phyloP scores from a whole-genome alignment of 2,888 invertebrate species.

The Mythimna pallens region DNA sequence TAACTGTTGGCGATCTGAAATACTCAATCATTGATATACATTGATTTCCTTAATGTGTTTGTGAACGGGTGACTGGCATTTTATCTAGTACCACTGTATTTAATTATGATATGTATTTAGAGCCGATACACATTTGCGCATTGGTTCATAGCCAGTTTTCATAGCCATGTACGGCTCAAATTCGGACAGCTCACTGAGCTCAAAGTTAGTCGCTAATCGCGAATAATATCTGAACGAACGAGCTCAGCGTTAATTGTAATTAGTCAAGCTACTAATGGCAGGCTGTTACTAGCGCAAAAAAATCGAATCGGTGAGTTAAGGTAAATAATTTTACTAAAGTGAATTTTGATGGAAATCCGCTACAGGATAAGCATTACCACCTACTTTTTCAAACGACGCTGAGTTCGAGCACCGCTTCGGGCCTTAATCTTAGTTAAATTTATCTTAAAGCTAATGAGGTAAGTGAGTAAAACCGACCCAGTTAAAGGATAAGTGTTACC shows the following conservation, averaged over 20 bases:
- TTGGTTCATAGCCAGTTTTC: background rate
- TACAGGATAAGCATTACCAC: constrained; percentile 33
- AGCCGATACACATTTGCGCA: too few relatives aligned
- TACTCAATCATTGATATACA: constrained; percentile 31
- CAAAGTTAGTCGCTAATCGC: constrained; percentile 18
- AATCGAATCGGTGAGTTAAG: constrained; percentile 34
- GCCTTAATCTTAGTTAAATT: constrained; percentile 39
- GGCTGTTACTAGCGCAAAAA: constrained; percentile 17
- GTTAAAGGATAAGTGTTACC: constrained; percentile 70
- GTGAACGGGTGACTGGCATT: background rate
- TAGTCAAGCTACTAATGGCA: constrained; percentile 34
- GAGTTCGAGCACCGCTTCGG: constrained; percentile 29
- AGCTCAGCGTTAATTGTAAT: constrained; percentile 50
- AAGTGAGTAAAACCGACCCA: constrained; percentile 63
- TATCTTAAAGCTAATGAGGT: constrained; percentile 53
- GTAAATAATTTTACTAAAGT: constrained; percentile 32
- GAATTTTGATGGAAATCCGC: constrained; percentile 40
- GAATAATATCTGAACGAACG: constrained; percentile 35
- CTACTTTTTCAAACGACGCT: constrained; percentile 44
- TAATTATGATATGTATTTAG: background rate
- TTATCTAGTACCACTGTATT: background rate
- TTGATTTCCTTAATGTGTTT: constrained; percentile 16
- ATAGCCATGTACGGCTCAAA: background rate
- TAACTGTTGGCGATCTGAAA: constrained; percentile 27
- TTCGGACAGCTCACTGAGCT: background rate